These are phyloP conservation scores for Taxidea taxus DNA, from an alignment of 2,113 vertebrate genomes.

Conservation along the genomic window DNA sequence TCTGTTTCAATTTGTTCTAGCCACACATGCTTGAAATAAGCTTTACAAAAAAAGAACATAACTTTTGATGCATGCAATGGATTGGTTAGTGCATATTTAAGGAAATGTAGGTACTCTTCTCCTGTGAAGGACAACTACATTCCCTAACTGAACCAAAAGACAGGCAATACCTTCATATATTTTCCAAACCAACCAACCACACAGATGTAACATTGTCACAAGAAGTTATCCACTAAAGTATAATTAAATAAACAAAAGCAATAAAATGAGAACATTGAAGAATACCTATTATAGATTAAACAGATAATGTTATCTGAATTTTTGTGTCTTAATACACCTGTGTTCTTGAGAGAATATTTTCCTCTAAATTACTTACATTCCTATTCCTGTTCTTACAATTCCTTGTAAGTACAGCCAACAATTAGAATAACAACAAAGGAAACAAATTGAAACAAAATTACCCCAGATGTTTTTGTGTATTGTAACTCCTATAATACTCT, in stretches of 20 bases:
- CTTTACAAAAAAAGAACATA: not conserved
- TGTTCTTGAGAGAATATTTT: not conserved
- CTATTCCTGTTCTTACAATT: not conserved
- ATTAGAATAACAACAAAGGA: not conserved
- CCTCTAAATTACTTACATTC: not conserved
- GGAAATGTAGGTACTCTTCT: not conserved
- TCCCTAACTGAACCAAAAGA: not conserved
- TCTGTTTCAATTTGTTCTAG: not conserved
- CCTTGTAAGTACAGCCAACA: not conserved
- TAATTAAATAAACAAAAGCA: not conserved
- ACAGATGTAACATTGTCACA: not conserved
- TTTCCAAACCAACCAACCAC: not conserved
- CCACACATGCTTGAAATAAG: not conserved
- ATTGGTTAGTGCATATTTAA: not conserved
- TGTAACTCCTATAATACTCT: not conserved
- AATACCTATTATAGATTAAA: not conserved
- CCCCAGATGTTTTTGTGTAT: not conserved
- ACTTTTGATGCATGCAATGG: not conserved
- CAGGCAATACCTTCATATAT: not conserved
- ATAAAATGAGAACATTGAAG: not conserved
- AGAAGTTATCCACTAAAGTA: not conserved
- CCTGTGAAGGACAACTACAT: not conserved
- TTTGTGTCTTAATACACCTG: not conserved
- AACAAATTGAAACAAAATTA: not conserved
- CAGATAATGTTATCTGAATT: not conserved